Evolutionary conservation across 1,140 invertebrate genomes (phyloP).

Genomic region (Bradynema listronoti): DNA sequence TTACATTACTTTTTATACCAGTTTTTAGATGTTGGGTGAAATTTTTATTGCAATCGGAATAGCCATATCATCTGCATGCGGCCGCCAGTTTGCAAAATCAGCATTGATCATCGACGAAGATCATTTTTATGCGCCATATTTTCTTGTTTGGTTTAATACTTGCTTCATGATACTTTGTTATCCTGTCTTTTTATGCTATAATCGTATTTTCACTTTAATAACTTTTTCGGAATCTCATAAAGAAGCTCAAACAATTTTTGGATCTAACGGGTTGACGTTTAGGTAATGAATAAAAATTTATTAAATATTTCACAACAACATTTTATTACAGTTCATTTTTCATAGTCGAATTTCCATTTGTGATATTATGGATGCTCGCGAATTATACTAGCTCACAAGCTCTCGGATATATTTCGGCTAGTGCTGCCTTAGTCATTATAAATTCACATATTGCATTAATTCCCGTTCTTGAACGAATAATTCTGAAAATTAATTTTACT

Average conservation of each 20-base stretch:
- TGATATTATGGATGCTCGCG: constrained; percentile 49
- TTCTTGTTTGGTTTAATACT: constrained; percentile 56
- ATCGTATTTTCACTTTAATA: constrained; percentile 17
- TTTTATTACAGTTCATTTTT: constrained; percentile 19
- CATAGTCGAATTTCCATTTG: constrained; percentile 37
- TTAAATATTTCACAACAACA: not conserved
- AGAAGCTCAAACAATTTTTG: constrained; percentile 28
- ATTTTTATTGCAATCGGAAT: constrained; percentile 19
- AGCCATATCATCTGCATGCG: constrained; percentile 45
- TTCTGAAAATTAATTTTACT: constrained; percentile 18
- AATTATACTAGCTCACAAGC: constrained; percentile 48
- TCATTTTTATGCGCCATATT: constrained; percentile 53
- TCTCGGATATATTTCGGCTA: constrained; percentile 42
- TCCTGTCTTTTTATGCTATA: constrained; percentile 50
- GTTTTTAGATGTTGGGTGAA: too few species aligned
- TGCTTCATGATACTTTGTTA: constrained; percentile 51
- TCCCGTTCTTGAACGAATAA: constrained; percentile 43
- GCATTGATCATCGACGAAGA: constrained; percentile 39
- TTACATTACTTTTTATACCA: too few species aligned
- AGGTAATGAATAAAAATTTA: constrained; percentile 24
- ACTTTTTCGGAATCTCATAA: constrained; percentile 13
- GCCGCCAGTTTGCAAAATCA: constrained; percentile 51
- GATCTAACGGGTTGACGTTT: constrained; percentile 9
- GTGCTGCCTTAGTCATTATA: constrained; percentile 43
- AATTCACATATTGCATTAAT: constrained; percentile 52